phyloP scores from a whole-genome alignment of 2,113 vertebrate genomes.

The Diadophis punctatus region DNA sequence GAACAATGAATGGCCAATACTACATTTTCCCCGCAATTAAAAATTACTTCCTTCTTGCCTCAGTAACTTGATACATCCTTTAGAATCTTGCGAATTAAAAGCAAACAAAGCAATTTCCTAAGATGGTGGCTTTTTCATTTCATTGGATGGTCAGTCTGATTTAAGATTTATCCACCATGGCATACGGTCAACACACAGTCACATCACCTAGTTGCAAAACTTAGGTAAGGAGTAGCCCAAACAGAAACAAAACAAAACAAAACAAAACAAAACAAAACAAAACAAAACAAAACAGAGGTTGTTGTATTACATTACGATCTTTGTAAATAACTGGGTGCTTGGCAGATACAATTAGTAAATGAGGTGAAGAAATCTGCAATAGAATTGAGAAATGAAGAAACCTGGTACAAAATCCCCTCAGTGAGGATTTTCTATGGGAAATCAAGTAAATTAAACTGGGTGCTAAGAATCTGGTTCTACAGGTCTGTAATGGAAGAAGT shows the following conservation, averaged over 20 bases:
- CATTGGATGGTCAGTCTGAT: not conserved
- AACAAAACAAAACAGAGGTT: not conserved
- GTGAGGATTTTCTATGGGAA: not conserved
- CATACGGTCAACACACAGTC: not conserved
- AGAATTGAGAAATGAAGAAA: not conserved
- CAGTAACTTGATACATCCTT: not conserved
- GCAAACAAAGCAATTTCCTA: not conserved
- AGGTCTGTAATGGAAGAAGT: not conserved
- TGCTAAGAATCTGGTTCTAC: not conserved
- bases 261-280: not conserved
- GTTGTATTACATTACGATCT: not conserved
- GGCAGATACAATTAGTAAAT: not conserved
- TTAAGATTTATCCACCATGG: not conserved
- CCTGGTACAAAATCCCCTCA: not conserved
- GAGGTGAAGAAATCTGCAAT: not conserved
- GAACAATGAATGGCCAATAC: slow-evolving; percentile 15
- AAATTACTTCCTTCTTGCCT: not conserved
- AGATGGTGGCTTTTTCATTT: not conserved
- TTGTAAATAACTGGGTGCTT: not conserved
- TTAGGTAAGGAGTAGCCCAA: not conserved
- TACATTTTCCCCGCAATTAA: not conserved
- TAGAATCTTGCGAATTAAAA: not conserved
- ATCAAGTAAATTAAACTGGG: not conserved
- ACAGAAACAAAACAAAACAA: not conserved
- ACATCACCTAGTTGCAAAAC: not conserved